A percentile compares a stretch with the other conserved stretches of the same genome.
Evolutionary conservation across 1,140 invertebrate genomes (phyloP).

Genomic region (Physella acuta): DNA sequence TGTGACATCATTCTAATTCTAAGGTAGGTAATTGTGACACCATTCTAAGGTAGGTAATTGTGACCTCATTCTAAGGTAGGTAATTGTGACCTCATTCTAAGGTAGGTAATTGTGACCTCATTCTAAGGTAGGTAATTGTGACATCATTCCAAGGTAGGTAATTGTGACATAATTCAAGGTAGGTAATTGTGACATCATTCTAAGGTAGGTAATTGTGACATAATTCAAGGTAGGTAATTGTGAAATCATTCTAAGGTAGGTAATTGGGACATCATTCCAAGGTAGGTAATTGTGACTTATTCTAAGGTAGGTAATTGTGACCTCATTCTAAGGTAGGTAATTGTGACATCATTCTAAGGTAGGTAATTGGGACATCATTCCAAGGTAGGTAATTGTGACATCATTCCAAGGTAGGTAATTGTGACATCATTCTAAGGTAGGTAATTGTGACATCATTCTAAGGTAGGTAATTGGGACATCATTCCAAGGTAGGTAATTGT

Average conservation of each 20-base stretch:
- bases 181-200: neutral
- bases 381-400: neutral
- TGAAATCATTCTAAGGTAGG: neutral
- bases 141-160: no score
- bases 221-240: neutral
- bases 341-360: neutral
- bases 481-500: neutral
- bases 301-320: neutral
- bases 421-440: neutral
- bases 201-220: neutral
- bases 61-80: no score
- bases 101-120: no score
- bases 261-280: neutral
- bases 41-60: no score
- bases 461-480: neutral
- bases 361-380: neutral
- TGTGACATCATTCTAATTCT: no score
- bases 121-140: no score
- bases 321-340: neutral
- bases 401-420: neutral
- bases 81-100: no score
- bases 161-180: neutral
- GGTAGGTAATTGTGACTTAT: neutral
- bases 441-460: neutral
- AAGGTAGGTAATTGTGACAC: no score